Conservation (phyloP, 1,140 invertebrate species). For the Eriocheir sinensis region DNA sequence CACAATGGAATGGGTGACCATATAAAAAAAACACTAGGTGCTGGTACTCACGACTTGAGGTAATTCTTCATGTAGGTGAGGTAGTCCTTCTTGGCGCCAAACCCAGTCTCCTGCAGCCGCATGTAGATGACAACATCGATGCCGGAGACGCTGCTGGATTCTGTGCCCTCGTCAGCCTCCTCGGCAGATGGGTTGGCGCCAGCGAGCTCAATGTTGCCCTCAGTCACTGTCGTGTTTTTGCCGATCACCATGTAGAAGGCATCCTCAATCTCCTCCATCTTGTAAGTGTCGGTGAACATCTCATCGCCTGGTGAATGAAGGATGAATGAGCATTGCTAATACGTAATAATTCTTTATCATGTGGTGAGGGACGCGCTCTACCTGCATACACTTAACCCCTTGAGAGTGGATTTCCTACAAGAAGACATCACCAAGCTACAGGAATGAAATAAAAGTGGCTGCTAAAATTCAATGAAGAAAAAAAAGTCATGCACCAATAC, state of each 20-base stretch:
- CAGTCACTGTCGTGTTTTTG: slow-evolving; percentile 84
- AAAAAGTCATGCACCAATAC: too few relatives aligned
- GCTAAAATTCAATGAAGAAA: too few relatives aligned
- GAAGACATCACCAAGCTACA: too few relatives aligned
- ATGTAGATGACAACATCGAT: slow-evolving; percentile 97
- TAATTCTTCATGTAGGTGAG: slow-evolving; percentile 96
- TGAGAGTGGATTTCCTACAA: too few relatives aligned
- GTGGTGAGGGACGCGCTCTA: too few relatives aligned
- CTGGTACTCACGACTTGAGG: slow-evolving; percentile 89
- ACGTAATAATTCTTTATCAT: too few relatives aligned
- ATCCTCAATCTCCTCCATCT: slow-evolving; percentile 95
- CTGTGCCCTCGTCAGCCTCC: slow-evolving; percentile 93
- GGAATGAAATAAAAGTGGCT: too few relatives aligned
- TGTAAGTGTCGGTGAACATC: slow-evolving; percentile 99
- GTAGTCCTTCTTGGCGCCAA: slow-evolving; percentile 86
- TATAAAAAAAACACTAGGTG: too few relatives aligned
- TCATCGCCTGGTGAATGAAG: slow-evolving; percentile 91
- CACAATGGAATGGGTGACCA: too few relatives aligned
- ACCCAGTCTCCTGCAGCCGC: slow-evolving; percentile 91
- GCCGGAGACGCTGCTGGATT: slow-evolving; percentile 88
- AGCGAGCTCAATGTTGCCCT: slow-evolving; percentile 90
- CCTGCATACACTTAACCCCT: too few relatives aligned
- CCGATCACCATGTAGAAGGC: slow-evolving; percentile 97
- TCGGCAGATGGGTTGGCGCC: slow-evolving; percentile 97
- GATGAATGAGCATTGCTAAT: too few relatives aligned